phyloP scores from a whole-genome alignment of 2,113 vertebrate species.

The Ammodytes dubius region DNA sequence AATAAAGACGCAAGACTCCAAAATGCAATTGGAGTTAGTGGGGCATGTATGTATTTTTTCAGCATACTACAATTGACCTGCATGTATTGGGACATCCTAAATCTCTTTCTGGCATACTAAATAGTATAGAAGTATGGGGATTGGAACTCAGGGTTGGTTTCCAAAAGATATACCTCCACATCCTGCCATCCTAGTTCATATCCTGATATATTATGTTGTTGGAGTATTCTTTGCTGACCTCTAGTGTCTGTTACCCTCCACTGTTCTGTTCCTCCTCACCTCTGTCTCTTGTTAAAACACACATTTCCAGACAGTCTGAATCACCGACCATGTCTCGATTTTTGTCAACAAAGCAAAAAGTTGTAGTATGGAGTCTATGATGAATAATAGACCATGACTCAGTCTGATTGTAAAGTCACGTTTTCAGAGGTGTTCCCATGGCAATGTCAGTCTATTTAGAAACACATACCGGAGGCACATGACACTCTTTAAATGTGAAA shows the following conservation, averaged over 20 bases:
- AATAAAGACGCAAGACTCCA: too few relatives aligned
- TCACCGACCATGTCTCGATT: conserved; percentile 29
- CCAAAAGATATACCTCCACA: neutral
- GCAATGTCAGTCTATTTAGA: conserved; percentile 1
- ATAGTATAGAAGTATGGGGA: too few relatives aligned
- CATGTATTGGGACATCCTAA: too few relatives aligned
- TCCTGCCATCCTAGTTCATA: neutral
- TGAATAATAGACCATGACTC: conserved; percentile 38
- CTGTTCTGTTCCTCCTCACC: neutral
- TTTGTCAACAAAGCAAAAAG: conserved; percentile 23
- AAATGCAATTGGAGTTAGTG: too few relatives aligned
- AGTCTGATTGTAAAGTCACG: conserved; percentile 2
- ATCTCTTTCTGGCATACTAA: too few relatives aligned
- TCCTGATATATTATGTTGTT: neutral
- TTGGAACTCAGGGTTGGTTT: too few relatives aligned
- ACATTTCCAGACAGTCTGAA: conserved; percentile 60
- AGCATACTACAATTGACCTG: too few relatives aligned
- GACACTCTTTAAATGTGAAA: neutral
- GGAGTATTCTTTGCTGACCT: conserved; percentile 62
- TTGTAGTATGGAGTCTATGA: neutral
- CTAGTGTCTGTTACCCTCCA: conserved; percentile 53
- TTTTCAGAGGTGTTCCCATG: conserved; percentile 48
- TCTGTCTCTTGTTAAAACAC: conserved; percentile 15
- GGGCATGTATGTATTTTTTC: too few relatives aligned
- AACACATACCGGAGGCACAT: neutral